A percentile compares a stretch with the other conserved stretches of the same genome.
Conservation (phyloP, 2,888 invertebrate species). For the Digitonthophagus gazella region DNA sequence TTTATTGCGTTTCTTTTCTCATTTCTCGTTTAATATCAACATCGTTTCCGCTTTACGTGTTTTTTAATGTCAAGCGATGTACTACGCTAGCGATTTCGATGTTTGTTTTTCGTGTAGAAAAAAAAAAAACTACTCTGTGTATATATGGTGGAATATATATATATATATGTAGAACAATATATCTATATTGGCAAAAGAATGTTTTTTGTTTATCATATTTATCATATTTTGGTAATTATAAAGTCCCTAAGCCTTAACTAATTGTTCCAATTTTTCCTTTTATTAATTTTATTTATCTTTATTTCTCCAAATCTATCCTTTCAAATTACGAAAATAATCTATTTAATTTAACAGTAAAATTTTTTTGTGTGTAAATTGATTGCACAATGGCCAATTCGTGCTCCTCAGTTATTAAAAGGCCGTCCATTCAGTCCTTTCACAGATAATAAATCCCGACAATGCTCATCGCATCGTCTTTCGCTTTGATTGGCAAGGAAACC, state of each 20-base stretch:
- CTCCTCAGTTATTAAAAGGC: too few species aligned
- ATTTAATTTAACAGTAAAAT: too few species aligned
- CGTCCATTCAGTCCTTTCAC: too few species aligned
- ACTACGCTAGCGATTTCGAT: not conserved
- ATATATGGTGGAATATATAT: not conserved
- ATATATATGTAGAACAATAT: not conserved
- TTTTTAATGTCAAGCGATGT: conserved; percentile 6
- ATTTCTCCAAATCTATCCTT: too few species aligned
- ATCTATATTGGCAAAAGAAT: not conserved
- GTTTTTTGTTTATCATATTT: not conserved
- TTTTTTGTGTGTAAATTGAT: too few species aligned
- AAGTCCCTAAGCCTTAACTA: conserved; percentile 2
- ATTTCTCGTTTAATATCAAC: too few species aligned
- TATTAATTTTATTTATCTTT: too few species aligned
- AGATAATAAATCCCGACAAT: too few species aligned
- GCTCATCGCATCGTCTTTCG: not conserved
- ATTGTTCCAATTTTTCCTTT: too few species aligned
- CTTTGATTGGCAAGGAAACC: not conserved
- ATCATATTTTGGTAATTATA: not conserved
- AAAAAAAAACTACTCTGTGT: conserved; percentile 2
- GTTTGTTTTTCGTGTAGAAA: not conserved
- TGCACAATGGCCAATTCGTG: too few species aligned
- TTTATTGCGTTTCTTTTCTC: not conserved
- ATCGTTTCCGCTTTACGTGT: conserved; percentile 9
- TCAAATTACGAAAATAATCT: too few species aligned